A percentile compares a stretch with the other conserved stretches of the same genome.
Evolutionary conservation across 2,797 vertebrate species (phyloP).

Genomic region (Mormyrus hasselquistii): DNA sequence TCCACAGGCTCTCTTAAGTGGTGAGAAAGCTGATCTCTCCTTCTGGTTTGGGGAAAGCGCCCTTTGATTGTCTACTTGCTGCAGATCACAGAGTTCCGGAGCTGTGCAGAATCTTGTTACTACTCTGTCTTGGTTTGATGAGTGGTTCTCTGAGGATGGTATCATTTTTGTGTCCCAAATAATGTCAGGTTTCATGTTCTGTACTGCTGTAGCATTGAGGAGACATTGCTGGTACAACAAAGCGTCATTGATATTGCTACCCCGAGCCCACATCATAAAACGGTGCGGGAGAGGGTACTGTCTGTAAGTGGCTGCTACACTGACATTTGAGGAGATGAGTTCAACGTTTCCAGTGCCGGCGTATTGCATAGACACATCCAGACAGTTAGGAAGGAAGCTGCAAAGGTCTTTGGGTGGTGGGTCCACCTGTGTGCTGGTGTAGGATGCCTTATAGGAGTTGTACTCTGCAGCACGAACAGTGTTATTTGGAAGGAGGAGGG

Average conservation of each 20-base stretch:
- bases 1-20: slow-evolving; percentile 73
- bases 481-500: slow-evolving; percentile 73
- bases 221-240: slow-evolving; percentile 91
- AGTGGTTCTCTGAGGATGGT: slow-evolving; percentile 64
- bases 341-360: slow-evolving; percentile 78
- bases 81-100: slow-evolving; percentile 54
- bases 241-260: slow-evolving; percentile 75
- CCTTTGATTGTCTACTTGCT: slow-evolving; percentile 49
- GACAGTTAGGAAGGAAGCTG: slow-evolving; percentile 72
- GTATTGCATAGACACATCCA: slow-evolving; percentile 85
- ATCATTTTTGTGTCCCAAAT: slow-evolving; percentile 78
- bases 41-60: slow-evolving; percentile 55
- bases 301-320: slow-evolving; percentile 88
- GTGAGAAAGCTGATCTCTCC: slow-evolving; percentile 86
- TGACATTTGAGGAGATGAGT: slow-evolving; percentile 92
- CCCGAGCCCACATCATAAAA: slow-evolving; percentile 87
- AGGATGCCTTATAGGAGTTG: slow-evolving; percentile 78
- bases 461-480: slow-evolving; percentile 78
- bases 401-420: slow-evolving; percentile 76
- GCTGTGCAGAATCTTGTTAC: slow-evolving; percentile 58
- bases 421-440: slow-evolving; percentile 60
- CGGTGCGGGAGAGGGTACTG: slow-evolving; percentile 81
- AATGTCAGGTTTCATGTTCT: slow-evolving; percentile 76
- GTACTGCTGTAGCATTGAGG: slow-evolving; percentile 79
- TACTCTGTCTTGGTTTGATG: slow-evolving; percentile 57